phyloP scores from a whole-genome alignment of 2,888 invertebrate species.

The Desoria tigrina region DNA sequence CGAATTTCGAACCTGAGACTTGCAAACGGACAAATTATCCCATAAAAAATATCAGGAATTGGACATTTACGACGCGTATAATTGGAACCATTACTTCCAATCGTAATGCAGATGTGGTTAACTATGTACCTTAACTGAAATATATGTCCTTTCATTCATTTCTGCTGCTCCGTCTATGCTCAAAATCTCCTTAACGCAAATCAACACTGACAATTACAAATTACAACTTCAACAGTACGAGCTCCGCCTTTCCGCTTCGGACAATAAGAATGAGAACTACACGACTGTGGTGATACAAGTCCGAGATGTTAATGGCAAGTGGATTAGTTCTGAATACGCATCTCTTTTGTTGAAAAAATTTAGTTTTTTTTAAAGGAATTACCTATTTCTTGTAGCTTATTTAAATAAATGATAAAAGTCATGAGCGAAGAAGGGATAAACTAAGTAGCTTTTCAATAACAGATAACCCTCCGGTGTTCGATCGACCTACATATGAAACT shows the following conservation, averaged over 20 bases:
- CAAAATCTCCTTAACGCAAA: not conserved
- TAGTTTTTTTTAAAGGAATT: slow-evolving; percentile 1
- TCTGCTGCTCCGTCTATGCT: not conserved
- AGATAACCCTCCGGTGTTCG: slow-evolving; percentile 74
- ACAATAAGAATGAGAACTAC: slow-evolving; percentile 95
- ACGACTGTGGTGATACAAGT: slow-evolving; percentile 95
- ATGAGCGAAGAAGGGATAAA: not conserved
- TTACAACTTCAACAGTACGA: slow-evolving; percentile 71
- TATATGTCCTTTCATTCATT: slow-evolving; percentile 11
- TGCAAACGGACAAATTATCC: too few relatives aligned
- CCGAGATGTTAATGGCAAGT: slow-evolving; percentile 95
- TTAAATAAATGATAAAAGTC: not conserved
- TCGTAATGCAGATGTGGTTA: slow-evolving; percentile 1
- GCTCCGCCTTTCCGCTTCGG: slow-evolving; percentile 88
- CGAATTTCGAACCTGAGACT: too few relatives aligned
- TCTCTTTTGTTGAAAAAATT: not conserved
- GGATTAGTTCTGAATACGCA: not conserved
- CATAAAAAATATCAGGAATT: slow-evolving; percentile 4
- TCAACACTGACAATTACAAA: not conserved
- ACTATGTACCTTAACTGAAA: not conserved
- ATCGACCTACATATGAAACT: slow-evolving; percentile 88
- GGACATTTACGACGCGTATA: slow-evolving; percentile 3
- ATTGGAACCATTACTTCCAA: slow-evolving; percentile 7
- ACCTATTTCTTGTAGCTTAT: not conserved
- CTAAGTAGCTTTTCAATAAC: slow-evolving; percentile 26